phyloP scores from a whole-genome alignment of 2,888 invertebrate species.

The Oegoconia quadripuncta region DNA sequence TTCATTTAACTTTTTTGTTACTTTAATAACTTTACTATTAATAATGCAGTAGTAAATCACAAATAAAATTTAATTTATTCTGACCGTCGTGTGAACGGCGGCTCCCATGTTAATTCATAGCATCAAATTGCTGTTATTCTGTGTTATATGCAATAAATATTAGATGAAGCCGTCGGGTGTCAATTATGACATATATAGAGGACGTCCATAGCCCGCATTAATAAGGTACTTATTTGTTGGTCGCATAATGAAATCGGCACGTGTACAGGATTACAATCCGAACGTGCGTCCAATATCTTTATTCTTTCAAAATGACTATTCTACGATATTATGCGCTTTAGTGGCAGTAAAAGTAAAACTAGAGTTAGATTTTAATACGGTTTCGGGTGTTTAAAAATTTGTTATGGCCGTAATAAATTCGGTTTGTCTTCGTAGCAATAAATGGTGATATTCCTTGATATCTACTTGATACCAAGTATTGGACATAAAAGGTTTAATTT shows the following conservation, averaged over 20 bases:
- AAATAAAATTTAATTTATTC: constrained; percentile 43
- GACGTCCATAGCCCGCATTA: constrained; percentile 53
- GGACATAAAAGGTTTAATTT: too few species aligned
- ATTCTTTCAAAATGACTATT: constrained; percentile 2
- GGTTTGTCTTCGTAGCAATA: constrained; percentile 46
- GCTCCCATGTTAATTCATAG: constrained; percentile 56
- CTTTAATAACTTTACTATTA: too few species aligned
- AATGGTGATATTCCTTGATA: constrained; percentile 45
- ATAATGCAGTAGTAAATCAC: constrained; percentile 35
- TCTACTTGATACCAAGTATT: too few species aligned
- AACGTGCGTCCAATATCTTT: constrained; percentile 34
- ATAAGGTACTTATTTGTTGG: constrained; percentile 61
- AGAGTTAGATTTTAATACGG: constrained; percentile 55
- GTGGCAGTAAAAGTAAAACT: constrained; percentile 12
- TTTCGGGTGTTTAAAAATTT: constrained; percentile 46
- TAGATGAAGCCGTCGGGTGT: constrained; percentile 57
- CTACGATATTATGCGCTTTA: constrained; percentile 11
- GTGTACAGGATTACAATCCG: constrained; percentile 58
- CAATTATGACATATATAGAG: constrained; percentile 52
- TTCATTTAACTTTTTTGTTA: too few species aligned
- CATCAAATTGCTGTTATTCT: constrained; percentile 61
- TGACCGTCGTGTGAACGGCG: constrained; percentile 29
- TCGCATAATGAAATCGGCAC: constrained; percentile 66
- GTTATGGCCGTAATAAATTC: constrained; percentile 58
- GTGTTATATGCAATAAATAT: constrained; percentile 68